These are phyloP conservation scores for Malthinus flaveolus DNA, from an alignment of 2,888 invertebrate species.

Conservation along the genomic window DNA sequence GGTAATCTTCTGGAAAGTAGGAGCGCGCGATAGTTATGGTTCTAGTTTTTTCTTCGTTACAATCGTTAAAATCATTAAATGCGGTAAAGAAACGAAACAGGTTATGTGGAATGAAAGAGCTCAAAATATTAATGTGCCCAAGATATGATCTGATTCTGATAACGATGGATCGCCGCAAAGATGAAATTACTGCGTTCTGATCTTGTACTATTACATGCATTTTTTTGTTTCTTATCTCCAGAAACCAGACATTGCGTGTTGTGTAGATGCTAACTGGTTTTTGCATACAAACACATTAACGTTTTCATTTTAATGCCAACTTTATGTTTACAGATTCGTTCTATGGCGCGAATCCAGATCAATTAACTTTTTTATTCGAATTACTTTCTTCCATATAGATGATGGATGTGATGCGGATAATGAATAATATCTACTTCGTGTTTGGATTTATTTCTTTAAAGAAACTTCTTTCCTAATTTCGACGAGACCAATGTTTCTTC, in stretches of 20 bases:
- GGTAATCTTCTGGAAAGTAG: conserved; percentile 26
- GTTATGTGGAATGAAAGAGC: conserved; percentile 12
- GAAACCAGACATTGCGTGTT: conserved; percentile 42
- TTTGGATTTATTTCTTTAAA: too few species aligned
- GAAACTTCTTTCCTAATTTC: too few species aligned
- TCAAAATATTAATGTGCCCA: conserved; percentile 26
- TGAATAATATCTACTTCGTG: too few species aligned
- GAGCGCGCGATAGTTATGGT: conserved; percentile 18
- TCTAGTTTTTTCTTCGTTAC: conserved; percentile 9
- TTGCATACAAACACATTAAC: conserved; percentile 31
- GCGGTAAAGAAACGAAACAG: conserved; percentile 10
- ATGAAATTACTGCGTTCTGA: conserved; percentile 43
- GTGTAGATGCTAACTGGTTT: conserved; percentile 40
- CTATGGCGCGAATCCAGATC: conserved; percentile 2
- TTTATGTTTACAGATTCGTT: conserved; percentile 11
- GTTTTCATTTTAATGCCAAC: conserved; percentile 14
- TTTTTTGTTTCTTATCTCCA: conserved; percentile 19
- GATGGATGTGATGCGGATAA: too few species aligned
- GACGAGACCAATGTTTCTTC: too few species aligned
- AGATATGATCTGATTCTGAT: conserved; percentile 41
- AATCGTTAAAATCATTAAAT: conserved; percentile 12
- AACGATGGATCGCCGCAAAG: conserved; percentile 39
- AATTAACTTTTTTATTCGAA: not conserved
- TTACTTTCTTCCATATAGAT: not conserved
- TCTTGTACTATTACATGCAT: conserved; percentile 26